These are phyloP conservation scores for Thymelicus lineola DNA, from an alignment of 2,888 invertebrate species.

Conservation along the genomic window DNA sequence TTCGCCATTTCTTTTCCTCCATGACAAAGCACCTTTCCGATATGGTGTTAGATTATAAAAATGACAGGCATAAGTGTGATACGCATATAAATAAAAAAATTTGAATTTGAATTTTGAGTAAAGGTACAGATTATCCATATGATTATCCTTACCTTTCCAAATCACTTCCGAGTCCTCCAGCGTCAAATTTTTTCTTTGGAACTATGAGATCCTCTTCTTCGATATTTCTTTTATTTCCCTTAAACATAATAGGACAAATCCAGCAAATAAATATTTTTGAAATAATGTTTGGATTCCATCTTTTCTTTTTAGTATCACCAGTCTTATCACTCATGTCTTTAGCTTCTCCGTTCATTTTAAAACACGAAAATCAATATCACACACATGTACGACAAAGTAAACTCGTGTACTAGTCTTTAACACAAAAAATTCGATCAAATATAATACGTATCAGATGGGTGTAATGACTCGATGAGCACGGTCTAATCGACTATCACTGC, in stretches of 20 bases:
- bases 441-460: constrained; percentile 1
- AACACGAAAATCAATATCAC: neutral
- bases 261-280: constrained; percentile 76
- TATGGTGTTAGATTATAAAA: no score
- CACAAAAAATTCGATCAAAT: constrained; percentile 2
- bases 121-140: neutral
- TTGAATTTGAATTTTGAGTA: no score
- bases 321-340: constrained; percentile 44
- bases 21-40: no score
- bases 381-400: neutral
- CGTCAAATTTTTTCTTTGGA: constrained; percentile 86
- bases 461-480: constrained; percentile 29
- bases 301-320: constrained; percentile 48
- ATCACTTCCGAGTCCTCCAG: constrained; percentile 84
- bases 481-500: constrained; percentile 27
- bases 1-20: no score
- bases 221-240: constrained; percentile 85
- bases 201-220: constrained; percentile 87
- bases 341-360: constrained; percentile 26
- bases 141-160: constrained; percentile 79
- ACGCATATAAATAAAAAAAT: no score
- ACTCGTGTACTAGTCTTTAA: neutral
- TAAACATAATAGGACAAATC: constrained; percentile 78
- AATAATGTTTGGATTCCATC: constrained; percentile 66
- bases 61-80: no score